phyloP scores from a whole-genome alignment of 2,888 invertebrate genomes.

The Amaurobius ferox region DNA sequence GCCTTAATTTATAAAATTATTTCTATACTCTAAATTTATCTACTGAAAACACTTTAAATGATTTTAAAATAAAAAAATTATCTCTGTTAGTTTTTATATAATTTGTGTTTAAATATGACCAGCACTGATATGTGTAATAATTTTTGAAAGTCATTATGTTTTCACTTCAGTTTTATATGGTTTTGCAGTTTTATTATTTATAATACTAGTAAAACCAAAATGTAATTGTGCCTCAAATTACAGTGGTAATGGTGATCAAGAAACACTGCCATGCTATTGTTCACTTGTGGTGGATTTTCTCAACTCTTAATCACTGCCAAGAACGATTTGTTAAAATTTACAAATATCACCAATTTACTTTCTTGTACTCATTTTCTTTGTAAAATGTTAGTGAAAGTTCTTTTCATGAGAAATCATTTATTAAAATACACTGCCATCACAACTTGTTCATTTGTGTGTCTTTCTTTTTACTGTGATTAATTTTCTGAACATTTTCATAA shows the following conservation, averaged over 20 bases:
- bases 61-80: too few species aligned
- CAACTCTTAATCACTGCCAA: constrained; percentile 14
- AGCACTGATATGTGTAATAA: background rate
- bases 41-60: too few species aligned
- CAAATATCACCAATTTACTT: background rate
- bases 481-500: too few species aligned
- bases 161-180: background rate
- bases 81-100: too few species aligned
- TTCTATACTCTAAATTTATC: too few species aligned
- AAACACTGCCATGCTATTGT: constrained; percentile 24
- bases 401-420: constrained; percentile 9
- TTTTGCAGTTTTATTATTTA: too few species aligned
- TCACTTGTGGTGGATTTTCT: constrained; percentile 19
- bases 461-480: too few species aligned
- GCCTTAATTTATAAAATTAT: too few species aligned
- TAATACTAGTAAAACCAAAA: constrained; percentile 1
- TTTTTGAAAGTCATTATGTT: background rate
- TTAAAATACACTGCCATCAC: constrained; percentile 22
- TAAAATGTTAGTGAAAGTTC: constrained; percentile 10
- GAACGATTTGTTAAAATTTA: constrained; percentile 15
- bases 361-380: constrained; percentile 5
- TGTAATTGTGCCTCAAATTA: constrained; percentile 23
- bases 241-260: constrained; percentile 13
- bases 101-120: background rate
- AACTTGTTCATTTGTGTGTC: background rate